phyloP scores from a whole-genome alignment of 23 tunicate genomes.

The Styela clava region DNA sequence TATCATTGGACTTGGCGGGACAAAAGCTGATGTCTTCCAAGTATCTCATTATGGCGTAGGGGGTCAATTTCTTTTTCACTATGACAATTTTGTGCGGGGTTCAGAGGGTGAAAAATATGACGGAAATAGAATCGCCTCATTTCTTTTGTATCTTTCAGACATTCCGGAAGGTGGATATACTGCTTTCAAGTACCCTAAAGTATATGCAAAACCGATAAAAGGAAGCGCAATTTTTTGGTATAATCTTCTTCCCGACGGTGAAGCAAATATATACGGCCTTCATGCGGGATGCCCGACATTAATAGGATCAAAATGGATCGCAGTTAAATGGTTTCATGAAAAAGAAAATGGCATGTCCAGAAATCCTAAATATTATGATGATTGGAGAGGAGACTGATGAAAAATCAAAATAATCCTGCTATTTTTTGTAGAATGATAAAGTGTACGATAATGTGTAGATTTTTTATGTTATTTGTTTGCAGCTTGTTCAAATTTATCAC shows the following conservation, averaged over 20 bases:
- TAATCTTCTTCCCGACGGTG: not conserved
- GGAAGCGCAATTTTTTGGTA: not conserved
- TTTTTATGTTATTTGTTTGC: no score
- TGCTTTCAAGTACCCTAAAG: not conserved
- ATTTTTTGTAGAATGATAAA: no score
- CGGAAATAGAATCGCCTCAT: not conserved
- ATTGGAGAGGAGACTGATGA: not conserved
- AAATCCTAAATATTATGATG: not conserved
- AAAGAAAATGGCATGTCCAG: not conserved
- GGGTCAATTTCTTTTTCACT: not conserved
- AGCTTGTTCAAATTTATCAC: no score
- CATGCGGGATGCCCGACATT: not conserved
- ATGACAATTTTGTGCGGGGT: not conserved
- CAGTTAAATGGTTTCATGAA: not conserved
- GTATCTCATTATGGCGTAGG: not conserved
- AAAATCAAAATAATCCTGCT: no score
- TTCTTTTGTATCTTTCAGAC: not conserved
- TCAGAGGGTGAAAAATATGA: not conserved
- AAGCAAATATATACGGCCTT: not conserved
- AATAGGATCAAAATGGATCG: not conserved
- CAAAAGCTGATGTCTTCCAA: not conserved
- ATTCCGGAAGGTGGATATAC: not conserved
- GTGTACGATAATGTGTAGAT: no score
- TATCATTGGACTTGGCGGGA: not conserved
- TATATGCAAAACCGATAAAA: not conserved